phyloP scores from a whole-genome alignment of 1,140 invertebrate genomes.

The Odontomachus brunneus region DNA sequence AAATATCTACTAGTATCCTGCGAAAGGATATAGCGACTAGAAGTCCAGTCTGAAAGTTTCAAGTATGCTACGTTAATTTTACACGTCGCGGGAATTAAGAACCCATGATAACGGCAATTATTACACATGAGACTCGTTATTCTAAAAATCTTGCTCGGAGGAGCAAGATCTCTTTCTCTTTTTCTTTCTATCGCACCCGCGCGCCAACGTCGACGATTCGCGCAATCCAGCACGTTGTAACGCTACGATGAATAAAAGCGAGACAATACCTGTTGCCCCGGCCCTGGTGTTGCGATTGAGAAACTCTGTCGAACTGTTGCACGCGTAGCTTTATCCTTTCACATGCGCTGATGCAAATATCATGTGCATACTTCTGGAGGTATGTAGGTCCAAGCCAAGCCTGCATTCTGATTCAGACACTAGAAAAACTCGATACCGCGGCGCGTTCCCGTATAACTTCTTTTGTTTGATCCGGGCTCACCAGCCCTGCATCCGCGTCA shows the following conservation, averaged over 20 bases:
- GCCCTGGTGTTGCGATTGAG: conserved; percentile 49
- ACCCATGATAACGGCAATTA: too few species aligned
- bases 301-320: conserved; percentile 58
- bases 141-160: too few species aligned
- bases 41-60: too few species aligned
- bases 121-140: too few species aligned
- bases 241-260: not conserved
- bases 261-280: conserved; percentile 20
- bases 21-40: too few species aligned
- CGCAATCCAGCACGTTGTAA: not conserved
- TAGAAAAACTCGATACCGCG: conserved; percentile 70
- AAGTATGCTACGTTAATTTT: too few species aligned
- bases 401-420: conserved; percentile 67
- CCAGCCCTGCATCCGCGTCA: not conserved
- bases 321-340: conserved; percentile 60
- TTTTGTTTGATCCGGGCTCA: conserved; percentile 60
- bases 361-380: conserved; percentile 47
- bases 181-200: too few species aligned
- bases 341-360: conserved; percentile 53
- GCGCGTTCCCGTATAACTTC: conserved; percentile 68
- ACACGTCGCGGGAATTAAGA: too few species aligned
- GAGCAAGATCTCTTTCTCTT: too few species aligned
- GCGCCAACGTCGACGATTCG: not conserved
- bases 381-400: conserved; percentile 47
- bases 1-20: too few species aligned